Percentiles rank a stretch among this genome's conserved stretches.
phyloP scores from a whole-genome alignment of 2,113 vertebrate genomes.

The Casuarius casuarius region DNA sequence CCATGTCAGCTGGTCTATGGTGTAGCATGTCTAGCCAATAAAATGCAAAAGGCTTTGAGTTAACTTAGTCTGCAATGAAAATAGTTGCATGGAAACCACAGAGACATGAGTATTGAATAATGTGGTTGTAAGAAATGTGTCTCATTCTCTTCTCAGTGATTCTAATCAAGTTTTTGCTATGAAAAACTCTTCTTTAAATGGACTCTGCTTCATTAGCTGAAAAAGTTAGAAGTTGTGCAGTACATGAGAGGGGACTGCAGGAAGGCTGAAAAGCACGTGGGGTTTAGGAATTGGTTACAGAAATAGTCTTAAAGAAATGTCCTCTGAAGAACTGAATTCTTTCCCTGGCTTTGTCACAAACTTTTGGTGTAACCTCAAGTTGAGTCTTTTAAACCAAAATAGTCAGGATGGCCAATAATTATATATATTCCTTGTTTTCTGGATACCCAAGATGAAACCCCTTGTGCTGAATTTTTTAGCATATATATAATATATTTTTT shows the following conservation, averaged over 20 bases:
- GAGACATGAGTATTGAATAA: neutral
- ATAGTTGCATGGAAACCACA: neutral
- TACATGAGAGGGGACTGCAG: neutral
- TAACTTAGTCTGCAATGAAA: neutral
- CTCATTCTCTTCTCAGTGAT: neutral
- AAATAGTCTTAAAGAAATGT: neutral
- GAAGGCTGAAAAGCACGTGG: neutral
- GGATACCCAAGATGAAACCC: neutral
- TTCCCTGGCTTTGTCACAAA: neutral
- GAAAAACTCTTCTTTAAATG: neutral
- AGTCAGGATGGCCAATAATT: neutral
- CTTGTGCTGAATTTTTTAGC: neutral
- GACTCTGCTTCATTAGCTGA: neutral
- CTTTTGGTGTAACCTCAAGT: neutral
- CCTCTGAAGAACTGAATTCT: neutral
- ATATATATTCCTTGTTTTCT: neutral
- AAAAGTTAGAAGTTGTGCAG: neutral
- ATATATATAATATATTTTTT: no score
- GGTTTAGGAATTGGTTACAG: neutral
- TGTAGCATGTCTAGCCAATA: no score
- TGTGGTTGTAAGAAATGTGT: neutral
- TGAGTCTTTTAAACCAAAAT: neutral
- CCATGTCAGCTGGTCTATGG: no score
- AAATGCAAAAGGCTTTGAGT: neutral
- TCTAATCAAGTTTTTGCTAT: neutral